These are phyloP conservation scores for Pterois miles DNA, from an alignment of 2,797 vertebrate genomes.

Conservation along the genomic window DNA sequence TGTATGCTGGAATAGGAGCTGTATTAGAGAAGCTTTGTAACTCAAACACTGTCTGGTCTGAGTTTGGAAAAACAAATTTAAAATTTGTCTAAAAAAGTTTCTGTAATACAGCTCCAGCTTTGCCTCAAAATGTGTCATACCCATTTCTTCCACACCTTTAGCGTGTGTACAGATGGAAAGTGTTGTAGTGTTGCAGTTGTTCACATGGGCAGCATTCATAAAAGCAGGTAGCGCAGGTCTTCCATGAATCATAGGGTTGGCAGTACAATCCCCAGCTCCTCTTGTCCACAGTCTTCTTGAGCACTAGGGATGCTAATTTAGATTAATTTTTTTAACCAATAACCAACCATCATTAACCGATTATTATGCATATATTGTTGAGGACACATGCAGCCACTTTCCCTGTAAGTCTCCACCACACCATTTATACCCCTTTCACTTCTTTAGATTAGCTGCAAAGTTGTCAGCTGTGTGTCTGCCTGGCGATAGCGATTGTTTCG, in stretches of 20 bases:
- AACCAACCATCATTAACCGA: too few relatives aligned
- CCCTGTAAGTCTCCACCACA: too few relatives aligned
- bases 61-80: not conserved
- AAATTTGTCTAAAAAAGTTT: not conserved
- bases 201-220: not conserved
- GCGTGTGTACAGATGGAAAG: too few relatives aligned
- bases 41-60: not conserved
- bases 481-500: too few relatives aligned
- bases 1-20: not conserved
- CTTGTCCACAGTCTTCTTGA: not conserved
- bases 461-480: too few relatives aligned
- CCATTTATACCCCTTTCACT: too few relatives aligned
- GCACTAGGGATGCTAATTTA: not conserved
- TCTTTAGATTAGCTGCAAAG: too few relatives aligned
- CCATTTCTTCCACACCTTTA: not conserved
- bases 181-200: not conserved
- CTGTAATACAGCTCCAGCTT: not conserved
- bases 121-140: not conserved
- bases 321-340: too few relatives aligned
- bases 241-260: conserved; percentile 1
- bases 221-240: not conserved
- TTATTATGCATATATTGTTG: too few relatives aligned
- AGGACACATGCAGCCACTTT: too few relatives aligned
- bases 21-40: not conserved
- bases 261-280: not conserved